Conservation (phyloP, 2,888 invertebrate genomes). For the Crematogaster levior region DNA sequence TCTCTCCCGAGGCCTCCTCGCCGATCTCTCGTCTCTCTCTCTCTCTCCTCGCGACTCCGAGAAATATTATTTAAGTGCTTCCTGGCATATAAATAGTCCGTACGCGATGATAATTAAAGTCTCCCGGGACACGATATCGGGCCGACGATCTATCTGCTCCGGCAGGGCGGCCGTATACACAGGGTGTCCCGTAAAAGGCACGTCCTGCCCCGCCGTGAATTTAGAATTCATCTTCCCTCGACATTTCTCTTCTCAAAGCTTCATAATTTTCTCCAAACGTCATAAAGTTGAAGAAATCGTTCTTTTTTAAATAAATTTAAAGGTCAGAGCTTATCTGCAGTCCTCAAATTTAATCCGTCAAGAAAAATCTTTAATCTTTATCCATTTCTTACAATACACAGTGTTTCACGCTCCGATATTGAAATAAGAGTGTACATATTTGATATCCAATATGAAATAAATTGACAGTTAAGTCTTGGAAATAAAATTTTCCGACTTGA, state of each 20-base stretch:
- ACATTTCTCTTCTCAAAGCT: neutral
- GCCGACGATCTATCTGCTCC: slow-evolving; percentile 76
- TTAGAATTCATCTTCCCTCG: neutral
- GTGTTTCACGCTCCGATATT: neutral
- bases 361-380: neutral
- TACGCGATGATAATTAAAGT: slow-evolving; percentile 85
- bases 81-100: slow-evolving; percentile 85
- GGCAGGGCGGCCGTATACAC: slow-evolving; percentile 63
- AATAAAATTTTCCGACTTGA: neutral
- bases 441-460: neutral
- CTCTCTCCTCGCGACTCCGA: slow-evolving; percentile 70
- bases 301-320: neutral
- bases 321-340: neutral
- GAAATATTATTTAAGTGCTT: slow-evolving; percentile 86
- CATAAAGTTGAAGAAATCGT: too few species aligned
- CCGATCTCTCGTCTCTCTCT: too few species aligned
- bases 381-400: neutral
- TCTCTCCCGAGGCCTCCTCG: slow-evolving; percentile 75
- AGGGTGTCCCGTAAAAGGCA: slow-evolving; percentile 36
- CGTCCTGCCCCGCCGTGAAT: neutral
- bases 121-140: slow-evolving; percentile 74
- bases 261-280: neutral
- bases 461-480: neutral
- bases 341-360: neutral
- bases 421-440: neutral